Base-by-base conservation (phyloP, 2,113 vertebrate genomes). In the Kryptolebias marmoratus region DNA sequence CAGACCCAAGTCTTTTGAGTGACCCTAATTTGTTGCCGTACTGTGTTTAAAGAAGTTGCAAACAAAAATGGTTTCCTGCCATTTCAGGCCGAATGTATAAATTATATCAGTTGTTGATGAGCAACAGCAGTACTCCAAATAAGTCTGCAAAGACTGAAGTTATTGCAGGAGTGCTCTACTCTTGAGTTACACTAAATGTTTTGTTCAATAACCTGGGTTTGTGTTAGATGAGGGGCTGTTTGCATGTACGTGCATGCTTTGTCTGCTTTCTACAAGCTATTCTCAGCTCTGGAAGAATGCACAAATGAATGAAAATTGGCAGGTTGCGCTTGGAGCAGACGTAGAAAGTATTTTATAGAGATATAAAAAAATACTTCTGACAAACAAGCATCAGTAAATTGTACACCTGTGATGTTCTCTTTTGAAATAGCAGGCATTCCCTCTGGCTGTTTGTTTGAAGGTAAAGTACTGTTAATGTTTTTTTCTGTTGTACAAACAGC, bases 201-300 rank as follows among this genome's bases (percentile, higher is more conserved):
- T 36, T 52, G 14, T 63, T 62, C 22, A 30, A 28, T 52, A 49
- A 67, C 14, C 48, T 57, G 31, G 63, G 18, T 64, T 30, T 14
- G 44, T 72, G 72, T 53, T 80, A 45, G 55, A 52, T 45, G 73
- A 64, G 79, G 73, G 62, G 11, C 65, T 14, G 70, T 62, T 54
- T 64, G 59, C 78, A 53, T 84, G 79, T 72, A 59, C 76, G 62
- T 76, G 73, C 81, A 74, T 32, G 78, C 28, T 64, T 45, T 70
- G 69, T 79, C 60, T 69, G 57, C 63, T 68, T 59, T 68, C 39
- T 66, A 62, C 52, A 36, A 60, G 56, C 55, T 50, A 0, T 16
- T 63, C 50, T 76, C 64, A 28, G 18, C 62, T 77, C 28, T 55
- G 27, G 39, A 84, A 68, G 63, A 79, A 77, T 65, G 70, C 39